A percentile compares a stretch with the other conserved stretches of the same genome.
phyloP scores from a whole-genome alignment of 2,888 invertebrate genomes.

The Tenthredo livida region DNA sequence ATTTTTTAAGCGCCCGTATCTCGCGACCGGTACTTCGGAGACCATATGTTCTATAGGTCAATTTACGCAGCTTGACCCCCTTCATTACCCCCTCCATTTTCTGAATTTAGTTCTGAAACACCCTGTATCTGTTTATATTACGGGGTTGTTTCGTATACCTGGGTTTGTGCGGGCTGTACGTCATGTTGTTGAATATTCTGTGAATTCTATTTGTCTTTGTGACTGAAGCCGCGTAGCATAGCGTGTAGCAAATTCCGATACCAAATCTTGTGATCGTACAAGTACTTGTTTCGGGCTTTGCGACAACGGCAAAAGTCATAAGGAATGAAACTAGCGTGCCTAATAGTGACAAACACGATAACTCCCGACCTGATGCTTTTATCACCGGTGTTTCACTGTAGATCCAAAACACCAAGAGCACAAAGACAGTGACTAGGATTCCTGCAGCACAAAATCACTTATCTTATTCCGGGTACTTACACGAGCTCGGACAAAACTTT shows the following conservation, averaged over 20 bases:
- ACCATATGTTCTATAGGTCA: too few relatives aligned
- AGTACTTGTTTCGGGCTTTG: slow-evolving; percentile 77
- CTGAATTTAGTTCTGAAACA: too few relatives aligned
- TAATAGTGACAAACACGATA: slow-evolving; percentile 78
- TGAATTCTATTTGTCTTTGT: slow-evolving; percentile 81
- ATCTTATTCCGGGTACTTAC: background rate
- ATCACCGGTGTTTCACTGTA: slow-evolving; percentile 81
- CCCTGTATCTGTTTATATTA: background rate
- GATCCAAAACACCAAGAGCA: slow-evolving; percentile 78
- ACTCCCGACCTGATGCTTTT: slow-evolving; percentile 80
- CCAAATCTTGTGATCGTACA: slow-evolving; percentile 80
- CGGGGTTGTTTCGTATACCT: slow-evolving; percentile 64
- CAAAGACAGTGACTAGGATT: slow-evolving; percentile 77
- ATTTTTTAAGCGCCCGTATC: too few relatives aligned
- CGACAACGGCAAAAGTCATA: slow-evolving; percentile 80
- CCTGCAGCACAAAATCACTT: slow-evolving; percentile 69
- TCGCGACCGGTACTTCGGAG: too few relatives aligned
- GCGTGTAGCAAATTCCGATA: slow-evolving; percentile 80
- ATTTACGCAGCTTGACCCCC: too few relatives aligned
- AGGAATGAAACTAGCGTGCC: slow-evolving; percentile 79
- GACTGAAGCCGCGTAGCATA: slow-evolving; percentile 80
- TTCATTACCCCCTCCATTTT: too few relatives aligned
- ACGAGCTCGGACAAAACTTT: background rate
- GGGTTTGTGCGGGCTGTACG: slow-evolving; percentile 75
- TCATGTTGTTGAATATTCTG: slow-evolving; percentile 79